Evolutionary conservation across 2,113 vertebrate genomes (phyloP).

Genomic region (Catagonus wagneri): DNA sequence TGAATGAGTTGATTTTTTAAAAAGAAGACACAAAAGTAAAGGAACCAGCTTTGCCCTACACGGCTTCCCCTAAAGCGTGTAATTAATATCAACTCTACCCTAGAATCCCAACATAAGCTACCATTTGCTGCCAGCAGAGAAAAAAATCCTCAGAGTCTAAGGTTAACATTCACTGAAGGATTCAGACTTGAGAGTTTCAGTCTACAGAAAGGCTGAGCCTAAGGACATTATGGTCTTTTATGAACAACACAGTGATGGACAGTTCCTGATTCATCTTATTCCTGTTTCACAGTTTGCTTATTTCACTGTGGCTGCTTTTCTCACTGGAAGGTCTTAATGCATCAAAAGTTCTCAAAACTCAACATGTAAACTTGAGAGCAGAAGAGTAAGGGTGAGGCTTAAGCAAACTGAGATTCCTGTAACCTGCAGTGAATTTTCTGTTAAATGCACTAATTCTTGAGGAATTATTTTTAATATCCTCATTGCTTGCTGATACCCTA

Average conservation of each 20-base stretch:
- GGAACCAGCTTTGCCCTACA: not conserved
- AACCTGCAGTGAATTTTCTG: slow-evolving; percentile 5
- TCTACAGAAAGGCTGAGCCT: slow-evolving; percentile 18
- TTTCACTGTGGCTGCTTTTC: slow-evolving; percentile 66
- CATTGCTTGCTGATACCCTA: slow-evolving; percentile 1
- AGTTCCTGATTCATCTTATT: slow-evolving; percentile 5
- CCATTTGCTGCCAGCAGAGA: slow-evolving; percentile 42
- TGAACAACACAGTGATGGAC: slow-evolving; percentile 21
- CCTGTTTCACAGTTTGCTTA: slow-evolving; percentile 43
- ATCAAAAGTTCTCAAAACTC: slow-evolving; percentile 32
- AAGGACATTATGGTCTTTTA: slow-evolving; percentile 8
- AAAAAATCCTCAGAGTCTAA: slow-evolving; percentile 47
- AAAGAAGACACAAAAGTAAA: slow-evolving; percentile 1
- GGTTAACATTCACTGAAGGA: slow-evolving; percentile 41
- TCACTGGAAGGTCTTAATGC: slow-evolving; percentile 25
- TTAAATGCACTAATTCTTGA: slow-evolving; percentile 12
- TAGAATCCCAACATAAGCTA: slow-evolving; percentile 36
- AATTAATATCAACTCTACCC: not conserved
- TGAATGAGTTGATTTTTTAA: not conserved
- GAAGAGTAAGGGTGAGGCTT: not conserved
- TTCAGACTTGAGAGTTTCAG: slow-evolving; percentile 19
- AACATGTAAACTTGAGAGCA: slow-evolving; percentile 38
- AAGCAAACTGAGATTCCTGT: not conserved
- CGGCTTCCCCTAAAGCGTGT: not conserved
- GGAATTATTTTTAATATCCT: slow-evolving; percentile 48